A percentile compares a stretch with the other conserved stretches of the same genome.
These are phyloP conservation scores for Baccha elongata DNA, from an alignment of 2,888 invertebrate genomes.

Conservation along the genomic window DNA sequence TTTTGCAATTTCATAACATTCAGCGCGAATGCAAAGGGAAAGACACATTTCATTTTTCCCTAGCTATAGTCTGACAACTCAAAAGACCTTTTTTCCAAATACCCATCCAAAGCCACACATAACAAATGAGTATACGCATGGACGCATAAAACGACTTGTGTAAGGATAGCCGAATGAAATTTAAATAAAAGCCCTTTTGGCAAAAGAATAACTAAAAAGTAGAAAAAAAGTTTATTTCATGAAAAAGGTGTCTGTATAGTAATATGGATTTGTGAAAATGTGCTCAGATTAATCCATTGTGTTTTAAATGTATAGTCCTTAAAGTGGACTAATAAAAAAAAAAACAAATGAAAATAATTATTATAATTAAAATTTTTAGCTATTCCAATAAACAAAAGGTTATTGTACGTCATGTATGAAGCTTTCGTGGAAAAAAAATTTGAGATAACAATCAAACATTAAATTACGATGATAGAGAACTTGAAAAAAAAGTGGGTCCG, in stretches of 20 bases:
- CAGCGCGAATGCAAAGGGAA: neutral
- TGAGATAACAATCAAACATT: too few relatives aligned
- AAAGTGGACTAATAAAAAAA: too few relatives aligned
- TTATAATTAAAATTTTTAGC: too few relatives aligned
- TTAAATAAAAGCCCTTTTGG: constrained; percentile 65
- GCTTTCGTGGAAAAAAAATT: too few relatives aligned
- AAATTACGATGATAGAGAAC: too few relatives aligned
- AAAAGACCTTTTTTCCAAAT: constrained; percentile 36
- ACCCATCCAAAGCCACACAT: neutral
- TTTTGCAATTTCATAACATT: constrained; percentile 67
- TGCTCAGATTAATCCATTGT: neutral
- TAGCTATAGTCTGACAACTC: constrained; percentile 12
- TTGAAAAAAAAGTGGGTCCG: too few relatives aligned
- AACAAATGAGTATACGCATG: constrained; percentile 40
- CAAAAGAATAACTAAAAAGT: constrained; percentile 38
- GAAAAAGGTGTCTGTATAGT: constrained; percentile 29
- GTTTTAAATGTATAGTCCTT: too few relatives aligned
- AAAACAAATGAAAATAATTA: too few relatives aligned
- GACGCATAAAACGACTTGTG: constrained; percentile 49
- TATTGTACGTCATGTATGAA: too few relatives aligned
- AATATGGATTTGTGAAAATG: neutral
- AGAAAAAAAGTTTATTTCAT: constrained; percentile 2
- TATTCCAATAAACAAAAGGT: too few relatives aligned
- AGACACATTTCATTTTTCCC: constrained; percentile 37
- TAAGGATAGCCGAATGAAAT: constrained; percentile 52